phyloP scores from a whole-genome alignment of 2,113 vertebrate genomes.

The Suncus etruscus region DNA sequence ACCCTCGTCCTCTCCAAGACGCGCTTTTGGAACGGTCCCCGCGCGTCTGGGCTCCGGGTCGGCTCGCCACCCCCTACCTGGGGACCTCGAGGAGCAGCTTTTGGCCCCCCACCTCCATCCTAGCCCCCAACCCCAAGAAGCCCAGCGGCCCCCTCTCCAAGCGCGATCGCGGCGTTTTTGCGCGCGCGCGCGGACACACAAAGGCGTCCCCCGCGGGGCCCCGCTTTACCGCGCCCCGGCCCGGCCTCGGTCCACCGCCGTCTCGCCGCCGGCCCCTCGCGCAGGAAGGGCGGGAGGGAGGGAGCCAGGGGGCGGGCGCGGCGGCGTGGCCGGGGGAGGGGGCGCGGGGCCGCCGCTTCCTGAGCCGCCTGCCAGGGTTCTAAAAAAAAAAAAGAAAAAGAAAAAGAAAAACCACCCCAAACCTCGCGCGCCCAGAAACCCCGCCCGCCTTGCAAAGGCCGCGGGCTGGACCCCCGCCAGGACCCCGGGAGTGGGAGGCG shows the following conservation, averaged over 20 bases:
- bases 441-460: constrained; percentile 80
- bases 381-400: constrained; percentile 9
- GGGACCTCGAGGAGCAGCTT: no score
- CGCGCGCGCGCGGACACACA: neutral
- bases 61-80: no score
- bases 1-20: no score
- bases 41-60: no score
- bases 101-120: neutral
- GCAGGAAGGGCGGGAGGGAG: constrained; percentile 83
- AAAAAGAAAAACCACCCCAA: constrained; percentile 46
- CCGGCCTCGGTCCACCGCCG: constrained; percentile 58
- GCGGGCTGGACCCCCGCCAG: constrained; percentile 67
- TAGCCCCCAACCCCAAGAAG: no score
- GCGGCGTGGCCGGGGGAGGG: constrained; percentile 85
- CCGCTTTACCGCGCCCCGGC: constrained; percentile 35
- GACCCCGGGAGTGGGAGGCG: constrained; percentile 9
- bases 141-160: no score
- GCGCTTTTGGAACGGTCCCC: no score
- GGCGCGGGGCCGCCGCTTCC: constrained; percentile 80
- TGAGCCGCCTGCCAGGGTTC: constrained; percentile 82
- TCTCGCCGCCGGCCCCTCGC: constrained; percentile 66
- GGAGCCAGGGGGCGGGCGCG: constrained; percentile 69
- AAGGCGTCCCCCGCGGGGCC: neutral
- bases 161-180: neutral
- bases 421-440: constrained; percentile 81